Base-by-base conservation (phyloP, 2,113 vertebrate genomes). In the Bos taurus region DNA sequence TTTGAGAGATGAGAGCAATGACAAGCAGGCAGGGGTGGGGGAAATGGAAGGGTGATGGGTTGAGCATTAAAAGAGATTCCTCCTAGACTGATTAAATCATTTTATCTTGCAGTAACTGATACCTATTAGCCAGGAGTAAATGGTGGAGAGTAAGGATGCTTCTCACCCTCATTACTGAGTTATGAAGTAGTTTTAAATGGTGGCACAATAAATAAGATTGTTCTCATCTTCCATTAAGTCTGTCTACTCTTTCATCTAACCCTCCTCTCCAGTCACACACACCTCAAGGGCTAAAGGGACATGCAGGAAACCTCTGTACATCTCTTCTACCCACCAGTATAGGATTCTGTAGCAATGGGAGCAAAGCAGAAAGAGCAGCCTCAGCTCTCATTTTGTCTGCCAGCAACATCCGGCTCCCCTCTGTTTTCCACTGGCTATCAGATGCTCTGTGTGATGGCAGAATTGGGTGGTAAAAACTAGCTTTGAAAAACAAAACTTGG, bases 91-190 rank as follows among this genome's bases (percentile, higher is more conserved):
- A 95, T 93, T 93, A 92, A 93, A 86, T 88, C 87, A 91, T 95
- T 97, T 95, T 90, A 88, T 93, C 95, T 96, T 92, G 56, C 91
- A 93, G 83, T 96, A 97, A 94, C 91, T 94, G 97, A 96, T 96
- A 95, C 71, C 96, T 89, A 83, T 78, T 89, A 62, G 60, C 71
- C 84, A 80, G 15, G 62, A 92, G 77, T 91, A 92, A 94, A 74
- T 78, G 54, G n/a, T 48, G 3, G 40, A 40, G 36, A 48, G 30
- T 77, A 71, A 74, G 59, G 78, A 48, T 91, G 50, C 7, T 86
- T 89, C 82, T 84, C 36, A 43, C 80, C 33, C 19, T 93, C 57
- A 52, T 95, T 81, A 90, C 57, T 67, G 86, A 96, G 93, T 91
- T 97, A 94, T 7, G n/a, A 94, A 93, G 46, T 82, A 85, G 46